Evolutionary conservation across 2,113 vertebrate genomes (phyloP).

Genomic region (Anguilla japonica): DNA sequence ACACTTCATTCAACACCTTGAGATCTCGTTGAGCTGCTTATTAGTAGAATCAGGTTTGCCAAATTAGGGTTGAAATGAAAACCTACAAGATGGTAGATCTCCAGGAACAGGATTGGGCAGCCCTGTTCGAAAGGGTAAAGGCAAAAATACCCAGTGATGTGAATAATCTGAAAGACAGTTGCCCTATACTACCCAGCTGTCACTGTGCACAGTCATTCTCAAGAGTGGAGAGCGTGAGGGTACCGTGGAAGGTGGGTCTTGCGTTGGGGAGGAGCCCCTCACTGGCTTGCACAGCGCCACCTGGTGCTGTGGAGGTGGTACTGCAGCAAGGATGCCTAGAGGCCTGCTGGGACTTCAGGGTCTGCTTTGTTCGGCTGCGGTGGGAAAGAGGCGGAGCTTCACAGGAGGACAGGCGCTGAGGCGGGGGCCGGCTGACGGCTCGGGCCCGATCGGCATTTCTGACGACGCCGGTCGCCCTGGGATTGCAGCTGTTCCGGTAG

Average conservation of each 20-base stretch:
- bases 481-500: constrained; percentile 72
- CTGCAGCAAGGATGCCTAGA: constrained; percentile 50
- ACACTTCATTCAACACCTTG: no score
- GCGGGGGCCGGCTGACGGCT: constrained; percentile 77
- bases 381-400: constrained; percentile 83
- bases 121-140: no score
- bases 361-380: constrained; percentile 84
- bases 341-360: constrained; percentile 80
- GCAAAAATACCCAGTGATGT: no score
- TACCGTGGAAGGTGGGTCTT: constrained; percentile 77
- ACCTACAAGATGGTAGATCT: no score
- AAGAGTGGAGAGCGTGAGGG: not conserved
- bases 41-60: no score
- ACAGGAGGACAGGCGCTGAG: constrained; percentile 77
- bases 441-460: constrained; percentile 93
- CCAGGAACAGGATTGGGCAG: no score
- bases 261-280: constrained; percentile 77
- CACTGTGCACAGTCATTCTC: not conserved
- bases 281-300: constrained; percentile 72
- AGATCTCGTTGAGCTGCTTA: no score
- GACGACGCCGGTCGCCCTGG: constrained; percentile 78
- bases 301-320: constrained; percentile 69
- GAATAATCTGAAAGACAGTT: no score
- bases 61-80: no score
- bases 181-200: no score